phyloP scores from a whole-genome alignment of 37 sponge, comb jelly and placozoan genomes.

The Beroe forskalii region DNA sequence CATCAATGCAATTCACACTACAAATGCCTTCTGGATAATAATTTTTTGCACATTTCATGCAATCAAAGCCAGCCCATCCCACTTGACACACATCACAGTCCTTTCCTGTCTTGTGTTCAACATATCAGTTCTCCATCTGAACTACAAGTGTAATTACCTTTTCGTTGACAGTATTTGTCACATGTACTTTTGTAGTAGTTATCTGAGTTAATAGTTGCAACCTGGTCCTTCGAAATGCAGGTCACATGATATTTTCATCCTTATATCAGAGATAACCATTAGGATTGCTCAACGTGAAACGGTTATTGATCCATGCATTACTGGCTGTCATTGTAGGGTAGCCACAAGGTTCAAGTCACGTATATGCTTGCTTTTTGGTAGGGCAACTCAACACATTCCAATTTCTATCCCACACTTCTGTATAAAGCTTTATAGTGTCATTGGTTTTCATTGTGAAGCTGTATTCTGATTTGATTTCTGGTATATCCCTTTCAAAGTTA shows the following conservation, averaged over 20 bases:
- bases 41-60: constrained; percentile 3
- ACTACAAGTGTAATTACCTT: constrained; percentile 25
- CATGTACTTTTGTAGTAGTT: neutral
- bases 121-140: neutral
- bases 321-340: neutral
- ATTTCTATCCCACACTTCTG: neutral
- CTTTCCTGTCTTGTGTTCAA: neutral
- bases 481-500: neutral
- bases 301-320: neutral
- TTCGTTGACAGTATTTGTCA: neutral
- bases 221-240: neutral
- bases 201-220: neutral
- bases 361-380: no score
- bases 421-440: neutral
- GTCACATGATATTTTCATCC: neutral
- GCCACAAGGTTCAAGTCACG: no score
- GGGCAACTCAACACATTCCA: no score
- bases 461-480: neutral
- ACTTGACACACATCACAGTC: constrained; percentile 17
- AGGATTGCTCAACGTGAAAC: neutral
- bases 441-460: neutral
- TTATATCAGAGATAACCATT: neutral
- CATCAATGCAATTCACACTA: neutral
- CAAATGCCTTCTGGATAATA: constrained; percentile 31
- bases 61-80: neutral